Conservation (phyloP, 2,113 vertebrate genomes). For the Noturus placidus region DNA sequence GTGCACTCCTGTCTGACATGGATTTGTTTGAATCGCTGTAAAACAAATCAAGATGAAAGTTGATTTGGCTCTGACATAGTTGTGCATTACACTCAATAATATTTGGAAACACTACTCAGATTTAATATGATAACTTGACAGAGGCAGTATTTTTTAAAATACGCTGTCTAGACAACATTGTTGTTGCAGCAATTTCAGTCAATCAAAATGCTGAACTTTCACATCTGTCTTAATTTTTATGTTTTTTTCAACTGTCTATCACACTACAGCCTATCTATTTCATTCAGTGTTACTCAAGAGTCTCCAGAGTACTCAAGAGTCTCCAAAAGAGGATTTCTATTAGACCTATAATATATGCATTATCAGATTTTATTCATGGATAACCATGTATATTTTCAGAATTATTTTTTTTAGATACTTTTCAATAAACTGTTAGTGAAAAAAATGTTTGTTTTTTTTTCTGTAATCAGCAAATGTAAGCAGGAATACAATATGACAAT, state of each 20-base stretch:
- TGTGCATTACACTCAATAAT: slow-evolving; percentile 32
- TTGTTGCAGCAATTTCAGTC: slow-evolving; percentile 60
- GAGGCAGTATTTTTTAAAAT: slow-evolving; percentile 56
- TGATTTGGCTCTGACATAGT: slow-evolving; percentile 42
- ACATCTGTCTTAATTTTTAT: slow-evolving; percentile 65
- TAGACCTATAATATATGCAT: slow-evolving; percentile 61
- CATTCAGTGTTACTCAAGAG: slow-evolving; percentile 63
- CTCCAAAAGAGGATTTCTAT: slow-evolving; percentile 62
- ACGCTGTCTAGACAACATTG: slow-evolving; percentile 62
- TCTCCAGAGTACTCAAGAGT: too few species aligned
- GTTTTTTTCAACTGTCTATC: slow-evolving; percentile 66
- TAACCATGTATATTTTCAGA: slow-evolving; percentile 54
- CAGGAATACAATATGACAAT: neutral
- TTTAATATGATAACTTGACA: slow-evolving; percentile 58
- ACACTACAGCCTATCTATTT: slow-evolving; percentile 60
- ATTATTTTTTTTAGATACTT: neutral
- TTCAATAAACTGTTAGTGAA: neutral
- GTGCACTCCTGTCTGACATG: neutral
- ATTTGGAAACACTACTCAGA: slow-evolving; percentile 42
- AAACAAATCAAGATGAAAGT: slow-evolving; percentile 25
- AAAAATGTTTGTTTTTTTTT: neutral
- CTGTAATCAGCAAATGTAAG: neutral
- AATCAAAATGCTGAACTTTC: slow-evolving; percentile 61
- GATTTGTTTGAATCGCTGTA: slow-evolving; percentile 14
- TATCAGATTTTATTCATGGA: slow-evolving; percentile 47